Conservation (phyloP, 37 sponge, comb jelly and placozoan species). For the Halisarca cf. caerulea region DNA sequence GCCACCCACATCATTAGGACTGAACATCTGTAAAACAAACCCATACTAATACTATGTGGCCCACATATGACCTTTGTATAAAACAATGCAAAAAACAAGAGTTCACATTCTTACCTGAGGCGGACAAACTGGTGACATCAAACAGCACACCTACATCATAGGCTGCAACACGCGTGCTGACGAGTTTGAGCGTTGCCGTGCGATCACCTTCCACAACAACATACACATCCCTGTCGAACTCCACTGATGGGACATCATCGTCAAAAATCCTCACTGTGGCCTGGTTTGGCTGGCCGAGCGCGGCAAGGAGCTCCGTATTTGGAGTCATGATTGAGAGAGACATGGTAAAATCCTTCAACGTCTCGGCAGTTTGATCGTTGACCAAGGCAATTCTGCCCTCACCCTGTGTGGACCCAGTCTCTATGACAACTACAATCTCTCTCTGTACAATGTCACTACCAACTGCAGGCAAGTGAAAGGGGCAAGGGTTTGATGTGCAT, state of each 20-base stretch:
- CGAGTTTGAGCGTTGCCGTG: background rate
- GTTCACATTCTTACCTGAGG: background rate
- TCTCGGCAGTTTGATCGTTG: slow-evolving; percentile 10
- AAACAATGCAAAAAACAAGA: no score
- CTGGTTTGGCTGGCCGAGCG: background rate
- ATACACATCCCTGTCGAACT: background rate
- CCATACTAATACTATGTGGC: no score
- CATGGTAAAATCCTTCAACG: background rate
- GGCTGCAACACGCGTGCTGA: background rate
- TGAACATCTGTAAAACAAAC: no score
- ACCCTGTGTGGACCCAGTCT: background rate
- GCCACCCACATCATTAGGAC: no score
- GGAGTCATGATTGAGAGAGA: slow-evolving; percentile 1
- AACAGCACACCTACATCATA: background rate
- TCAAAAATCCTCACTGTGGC: background rate
- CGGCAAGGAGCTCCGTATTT: background rate
- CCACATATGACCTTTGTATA: no score
- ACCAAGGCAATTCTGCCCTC: background rate
- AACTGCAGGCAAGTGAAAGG: no score
- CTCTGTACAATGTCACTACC: no score
- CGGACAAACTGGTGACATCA: background rate
- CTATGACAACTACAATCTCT: background rate
- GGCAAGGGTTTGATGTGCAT: background rate
- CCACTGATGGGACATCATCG: background rate
- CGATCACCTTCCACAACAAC: background rate